Percentiles rank a stretch among this genome's conserved stretches.
Conservation (phyloP, 2,113 vertebrate species). For the Podiceps cristatus region DNA sequence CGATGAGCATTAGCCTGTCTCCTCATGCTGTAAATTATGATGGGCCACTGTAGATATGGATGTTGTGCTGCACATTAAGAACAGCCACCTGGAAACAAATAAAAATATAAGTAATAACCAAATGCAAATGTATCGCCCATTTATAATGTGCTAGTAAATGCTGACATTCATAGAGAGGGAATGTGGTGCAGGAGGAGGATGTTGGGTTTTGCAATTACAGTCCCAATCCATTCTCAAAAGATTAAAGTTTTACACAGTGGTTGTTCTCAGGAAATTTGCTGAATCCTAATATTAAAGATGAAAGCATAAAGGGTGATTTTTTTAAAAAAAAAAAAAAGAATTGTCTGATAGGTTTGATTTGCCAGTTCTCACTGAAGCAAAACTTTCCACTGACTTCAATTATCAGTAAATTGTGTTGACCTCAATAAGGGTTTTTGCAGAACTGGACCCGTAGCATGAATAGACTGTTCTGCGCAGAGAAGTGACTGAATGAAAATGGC, state of each 20-base stretch:
- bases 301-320: conserved; percentile 13
- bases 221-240: conserved; percentile 27
- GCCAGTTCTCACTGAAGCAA: conserved; percentile 33
- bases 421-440: conserved; percentile 36
- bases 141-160: background rate
- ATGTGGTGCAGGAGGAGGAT: background rate
- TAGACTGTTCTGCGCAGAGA: background rate
- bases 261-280: conserved; percentile 48
- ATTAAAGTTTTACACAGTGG: conserved; percentile 63
- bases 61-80: background rate
- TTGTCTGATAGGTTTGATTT: conserved; percentile 48
- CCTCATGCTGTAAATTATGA: background rate
- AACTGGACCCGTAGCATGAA: background rate
- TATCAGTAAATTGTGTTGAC: conserved; percentile 59
- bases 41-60: background rate
- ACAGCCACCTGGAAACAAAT: conserved; percentile 18
- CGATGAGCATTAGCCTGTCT: background rate
- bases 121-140: background rate
- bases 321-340: background rate
- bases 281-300: conserved; percentile 58
- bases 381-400: conserved; percentile 55
- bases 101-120: background rate
- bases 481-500: conserved; percentile 27
- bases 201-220: conserved; percentile 37
- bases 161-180: background rate